Base-by-base conservation (phyloP, 2,113 vertebrate species). In the Mellivora capensis region DNA sequence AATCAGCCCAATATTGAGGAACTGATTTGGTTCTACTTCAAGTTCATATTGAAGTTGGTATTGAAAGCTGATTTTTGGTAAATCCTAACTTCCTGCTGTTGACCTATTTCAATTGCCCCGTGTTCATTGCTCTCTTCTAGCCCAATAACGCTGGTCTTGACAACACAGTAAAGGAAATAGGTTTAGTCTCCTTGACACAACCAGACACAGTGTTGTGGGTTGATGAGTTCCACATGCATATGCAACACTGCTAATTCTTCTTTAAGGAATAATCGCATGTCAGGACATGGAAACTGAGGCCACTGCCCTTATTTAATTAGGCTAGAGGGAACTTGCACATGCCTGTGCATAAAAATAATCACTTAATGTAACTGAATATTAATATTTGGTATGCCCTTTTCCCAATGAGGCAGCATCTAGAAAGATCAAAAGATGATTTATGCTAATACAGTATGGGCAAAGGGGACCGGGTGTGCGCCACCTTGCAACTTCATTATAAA, bases 401-500 rank as follows among this genome's bases (percentile, higher is more conserved):
- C 74, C 76, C 44, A 82, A 31, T 64, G 67, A 91, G 76, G 18
- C 57, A 20, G 7, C 20, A 21, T 81, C 86, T 69, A 71, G 74
- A 97, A 97, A 71, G 85, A 88, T 93, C 54, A 2, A 92, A 87
- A 81, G 67, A 52, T 39, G 69, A 84, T 97, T 96, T 90, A 93
- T 95, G 94, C 49, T 17, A 54, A 34, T 61, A 17, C 14, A 9
- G 14, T 21, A 27, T 62, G 25, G 39, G 13, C 37, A 91, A 11
- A 52, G 95, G 61, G n/a, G 74, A 37, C 85, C 71, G n/a, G 81
- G 61, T 87, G 47, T 80, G n/a, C 77, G 86, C 49, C 25, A 15
- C 47, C 71, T 97, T 49, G 57, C 77, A 61, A 97, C 91, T 97
- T 97, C 81, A 72, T 98, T 96, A 91, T 9, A 21, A 13, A 97